Evolutionary conservation across 2,888 invertebrate genomes (phyloP), one percentile per base, ranked within the genome.

Genomic region (Epirrita christyi): DNA sequence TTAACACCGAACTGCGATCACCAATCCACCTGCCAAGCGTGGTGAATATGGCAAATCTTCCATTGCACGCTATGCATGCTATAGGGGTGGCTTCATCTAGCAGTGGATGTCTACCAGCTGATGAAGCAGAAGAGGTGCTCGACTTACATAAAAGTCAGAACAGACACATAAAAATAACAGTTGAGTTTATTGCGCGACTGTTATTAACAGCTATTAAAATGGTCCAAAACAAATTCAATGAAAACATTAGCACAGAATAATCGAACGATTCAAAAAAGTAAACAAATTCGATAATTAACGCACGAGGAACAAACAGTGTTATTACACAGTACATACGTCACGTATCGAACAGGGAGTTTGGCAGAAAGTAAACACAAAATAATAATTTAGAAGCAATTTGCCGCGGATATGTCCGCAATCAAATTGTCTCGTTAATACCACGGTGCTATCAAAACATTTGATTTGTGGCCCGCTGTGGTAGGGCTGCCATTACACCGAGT

Each of bases 391-490:
- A 88, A 92, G 91, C 92, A 92, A 92, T 92, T 92, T 92, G 84
- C 85, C 86, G 86, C 81, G 88, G 87, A 91, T 91, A 90, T 89
- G 91, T 90, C 89, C 89, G 92, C 90, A 92, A 92, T 92, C 92
- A 92, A 92, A 92, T 92, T 92, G 92, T 92, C 92, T 92, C 91
- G 92, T 92, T 92, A 91, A 90, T 90, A 86, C 88, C 85, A 78
- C 76, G 86, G 86, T 83, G 89, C 89, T 92, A 92, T 92, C 89
- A 92, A 89, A 92, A 92, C 92, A 92, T 92, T 92, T 92, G 92
- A 92, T 92, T 92, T 92, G 92, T 92, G 89, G 90, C 79, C 44
- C 76, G 64, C 58, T 62, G 64, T 45, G 53, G 61, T 66, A 64
- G 66, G 66, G 66, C 58, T 53, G 58, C 37, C 58, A 21, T 21